phyloP scores from a whole-genome alignment of 2,113 vertebrate species.

The Ascaphus truei region DNA sequence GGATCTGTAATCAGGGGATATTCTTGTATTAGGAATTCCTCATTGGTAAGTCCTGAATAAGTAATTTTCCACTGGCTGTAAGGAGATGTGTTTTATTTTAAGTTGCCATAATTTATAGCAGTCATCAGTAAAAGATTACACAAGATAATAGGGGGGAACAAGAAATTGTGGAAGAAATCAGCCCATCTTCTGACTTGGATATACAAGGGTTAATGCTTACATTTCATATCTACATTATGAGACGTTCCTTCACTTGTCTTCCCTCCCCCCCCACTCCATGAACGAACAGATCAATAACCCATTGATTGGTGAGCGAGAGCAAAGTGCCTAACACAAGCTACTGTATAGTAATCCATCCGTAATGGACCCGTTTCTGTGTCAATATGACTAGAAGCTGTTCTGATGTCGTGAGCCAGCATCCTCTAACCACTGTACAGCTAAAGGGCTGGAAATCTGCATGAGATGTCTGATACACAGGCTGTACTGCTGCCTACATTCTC shows the following conservation, averaged over 20 bases:
- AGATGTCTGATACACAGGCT: not conserved
- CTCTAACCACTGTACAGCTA: too few species aligned
- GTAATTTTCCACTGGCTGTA: too few species aligned
- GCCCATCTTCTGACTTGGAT: not conserved
- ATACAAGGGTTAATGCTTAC: not conserved
- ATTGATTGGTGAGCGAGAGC: not conserved
- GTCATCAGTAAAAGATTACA: not conserved
- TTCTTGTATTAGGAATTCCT: too few species aligned
- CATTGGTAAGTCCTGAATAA: too few species aligned
- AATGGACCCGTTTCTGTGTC: not conserved
- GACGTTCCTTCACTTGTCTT: not conserved
- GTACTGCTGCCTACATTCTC: not conserved
- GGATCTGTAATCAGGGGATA: too few species aligned
- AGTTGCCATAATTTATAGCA: too few species aligned
- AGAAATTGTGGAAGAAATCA: not conserved
- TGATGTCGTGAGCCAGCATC: not conserved
- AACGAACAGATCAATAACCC: slow-evolving; percentile 7
- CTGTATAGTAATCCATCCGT: not conserved
- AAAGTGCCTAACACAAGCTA: not conserved
- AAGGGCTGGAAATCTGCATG: not conserved
- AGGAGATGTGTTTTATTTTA: too few species aligned
- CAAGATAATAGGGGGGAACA: not conserved
- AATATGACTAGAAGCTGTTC: not conserved
- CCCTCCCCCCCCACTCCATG: slow-evolving; percentile 14
- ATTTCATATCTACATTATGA: not conserved